Base-by-base conservation (phyloP, 2,888 invertebrate genomes). In the Xylota segnis region DNA sequence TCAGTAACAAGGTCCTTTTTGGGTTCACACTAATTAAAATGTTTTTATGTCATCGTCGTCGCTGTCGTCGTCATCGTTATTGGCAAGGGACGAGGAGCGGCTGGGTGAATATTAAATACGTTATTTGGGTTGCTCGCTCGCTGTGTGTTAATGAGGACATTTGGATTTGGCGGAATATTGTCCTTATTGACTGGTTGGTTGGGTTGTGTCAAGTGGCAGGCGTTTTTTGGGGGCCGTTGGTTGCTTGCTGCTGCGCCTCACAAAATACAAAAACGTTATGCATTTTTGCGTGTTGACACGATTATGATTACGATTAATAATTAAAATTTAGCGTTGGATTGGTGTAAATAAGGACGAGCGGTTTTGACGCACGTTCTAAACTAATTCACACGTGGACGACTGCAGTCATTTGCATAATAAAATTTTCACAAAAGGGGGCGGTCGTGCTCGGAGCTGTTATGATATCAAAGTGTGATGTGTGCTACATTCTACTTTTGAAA, bases 241-340 rank as follows among this genome's bases (percentile, higher is more conserved):
- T 14, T 47, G 37, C 12, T 9, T 61, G 16, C 68, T 68, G 79
- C 43, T 45, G 63, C 40, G 74, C 54, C 23, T 65, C 23, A 1
- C 18, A 34, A 68, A 47, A 75, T 12, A 56, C 27, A 70, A 63
- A 83, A 71, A 50, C 40, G 50, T 68, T 76, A 68, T 82, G 86
- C 68, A 81, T 77, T 86, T 82, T 66, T 76, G 71, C 43, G 71
- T 59, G 75, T 47, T 66, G 76, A 86, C 71, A 86, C 82, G 68
- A 79, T 87, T 86, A 75, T 88, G 63, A 83, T 87, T 87, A 81
- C 71, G 54, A 77, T 82, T 83, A 83, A 87, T 83, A 81, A 74
- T 87, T 87, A 83, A 87, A 87, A 87, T 76, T 83, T 87, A 61
- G 32, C 66, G 52, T 37, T 45, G 71, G 77, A 71, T 58, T 7